Evolutionary conservation across 2,888 invertebrate genomes (phyloP).

Genomic region (Dastarcus helophoroides): DNA sequence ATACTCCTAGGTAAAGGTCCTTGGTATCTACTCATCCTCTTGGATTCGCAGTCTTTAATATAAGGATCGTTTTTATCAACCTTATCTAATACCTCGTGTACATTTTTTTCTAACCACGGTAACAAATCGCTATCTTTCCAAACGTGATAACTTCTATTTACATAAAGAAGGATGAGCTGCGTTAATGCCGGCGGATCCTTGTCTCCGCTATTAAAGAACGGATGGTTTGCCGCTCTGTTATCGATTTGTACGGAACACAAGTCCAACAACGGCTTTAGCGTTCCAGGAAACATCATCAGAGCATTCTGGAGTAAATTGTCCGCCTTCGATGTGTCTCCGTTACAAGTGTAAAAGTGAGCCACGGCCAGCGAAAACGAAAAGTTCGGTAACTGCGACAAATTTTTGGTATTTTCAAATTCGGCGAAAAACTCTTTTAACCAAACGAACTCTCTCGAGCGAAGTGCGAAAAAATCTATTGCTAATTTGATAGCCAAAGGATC

Average conservation of each 20-base stretch:
- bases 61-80: constrained; percentile 51
- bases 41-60: constrained; percentile 48
- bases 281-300: constrained; percentile 70
- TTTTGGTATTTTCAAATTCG: constrained; percentile 50
- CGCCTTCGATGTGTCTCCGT: constrained; percentile 38
- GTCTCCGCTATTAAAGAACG: constrained; percentile 37
- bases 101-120: constrained; percentile 66
- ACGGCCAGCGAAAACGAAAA: constrained; percentile 73
- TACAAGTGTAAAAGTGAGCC: constrained; percentile 51
- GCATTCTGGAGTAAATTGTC: constrained; percentile 62
- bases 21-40: constrained; percentile 49
- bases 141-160: constrained; percentile 58
- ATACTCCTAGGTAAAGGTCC: constrained; percentile 51
- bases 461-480: constrained; percentile 71
- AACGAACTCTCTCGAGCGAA: constrained; percentile 59
- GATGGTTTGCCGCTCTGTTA: constrained; percentile 44
- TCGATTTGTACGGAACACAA: constrained; percentile 67
- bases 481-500: constrained; percentile 70
- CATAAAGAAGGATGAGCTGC: constrained; percentile 61
- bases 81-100: constrained; percentile 49
- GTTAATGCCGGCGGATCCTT: constrained; percentile 50
- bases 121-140: constrained; percentile 70
- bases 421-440: constrained; percentile 47
- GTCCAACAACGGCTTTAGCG: constrained; percentile 59
- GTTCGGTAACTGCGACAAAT: constrained; percentile 74